Conservation (phyloP, 2,113 vertebrate genomes). For the Ranitomeya variabilis region DNA sequence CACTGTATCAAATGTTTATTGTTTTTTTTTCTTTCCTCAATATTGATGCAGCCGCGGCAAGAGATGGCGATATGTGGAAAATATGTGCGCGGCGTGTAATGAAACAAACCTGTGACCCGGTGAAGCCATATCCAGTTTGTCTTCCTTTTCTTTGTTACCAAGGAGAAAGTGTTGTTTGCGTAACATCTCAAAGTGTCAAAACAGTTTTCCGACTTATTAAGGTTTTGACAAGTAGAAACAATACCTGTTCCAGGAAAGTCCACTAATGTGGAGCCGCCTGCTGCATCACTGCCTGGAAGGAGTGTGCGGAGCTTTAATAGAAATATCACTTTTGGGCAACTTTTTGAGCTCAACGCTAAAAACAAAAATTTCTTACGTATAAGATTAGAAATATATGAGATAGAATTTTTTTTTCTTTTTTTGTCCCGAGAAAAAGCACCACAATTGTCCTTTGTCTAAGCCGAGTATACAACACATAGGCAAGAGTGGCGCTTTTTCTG, state of each 20-base stretch:
- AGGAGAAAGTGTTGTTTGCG: background rate
- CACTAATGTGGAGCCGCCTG: background rate
- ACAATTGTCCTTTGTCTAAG: background rate
- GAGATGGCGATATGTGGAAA: conserved; percentile 38
- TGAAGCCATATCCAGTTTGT: background rate
- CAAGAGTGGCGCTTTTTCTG: too few species aligned
- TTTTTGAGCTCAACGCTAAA: background rate
- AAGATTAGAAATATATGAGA: background rate
- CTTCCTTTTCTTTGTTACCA: conserved; percentile 12
- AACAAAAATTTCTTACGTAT: background rate
- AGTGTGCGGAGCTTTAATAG: background rate
- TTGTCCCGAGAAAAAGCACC: background rate
- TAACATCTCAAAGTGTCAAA: conserved; percentile 32
- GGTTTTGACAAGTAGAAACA: conserved; percentile 21
- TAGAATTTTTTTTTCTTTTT: background rate
- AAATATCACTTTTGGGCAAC: background rate
- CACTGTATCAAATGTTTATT: conserved; percentile 45
- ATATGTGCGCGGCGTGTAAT: conserved; percentile 18
- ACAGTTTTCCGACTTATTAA: background rate
- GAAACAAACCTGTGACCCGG: conserved; percentile 10
- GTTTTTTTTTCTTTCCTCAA: conserved; percentile 44
- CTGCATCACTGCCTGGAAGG: background rate
- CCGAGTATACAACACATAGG: background rate
- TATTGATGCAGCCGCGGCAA: conserved; percentile 30
- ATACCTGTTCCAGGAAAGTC: background rate